phyloP scores from a whole-genome alignment of 2,113 vertebrate species.

The Microtus montanus region DNA sequence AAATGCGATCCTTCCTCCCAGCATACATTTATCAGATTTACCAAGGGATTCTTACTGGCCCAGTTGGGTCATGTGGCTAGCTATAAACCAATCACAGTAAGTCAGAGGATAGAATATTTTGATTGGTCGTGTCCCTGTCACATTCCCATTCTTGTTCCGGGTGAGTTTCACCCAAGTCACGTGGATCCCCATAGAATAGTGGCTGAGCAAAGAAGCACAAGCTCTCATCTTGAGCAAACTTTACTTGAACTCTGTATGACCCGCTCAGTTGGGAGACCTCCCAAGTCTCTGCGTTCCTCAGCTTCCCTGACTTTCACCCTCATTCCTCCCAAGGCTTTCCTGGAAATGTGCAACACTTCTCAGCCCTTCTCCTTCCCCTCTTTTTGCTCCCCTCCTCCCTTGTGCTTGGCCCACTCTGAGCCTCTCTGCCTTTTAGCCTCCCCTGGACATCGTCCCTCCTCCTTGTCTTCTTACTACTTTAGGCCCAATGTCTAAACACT shows the following conservation, averaged over 20 bases:
- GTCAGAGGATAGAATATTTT: not conserved
- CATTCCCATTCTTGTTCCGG: not conserved
- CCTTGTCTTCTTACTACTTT: not conserved
- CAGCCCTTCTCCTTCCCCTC: no score
- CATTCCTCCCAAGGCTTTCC: not conserved
- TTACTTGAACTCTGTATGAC: not conserved
- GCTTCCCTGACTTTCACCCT: not conserved
- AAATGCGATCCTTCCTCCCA: not conserved
- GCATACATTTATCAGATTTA: not conserved
- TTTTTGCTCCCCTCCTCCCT: not conserved
- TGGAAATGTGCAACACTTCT: not conserved
- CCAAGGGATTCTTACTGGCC: not conserved
- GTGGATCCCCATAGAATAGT: not conserved
- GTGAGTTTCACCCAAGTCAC: not conserved
- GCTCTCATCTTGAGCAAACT: not conserved
- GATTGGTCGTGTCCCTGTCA: not conserved
- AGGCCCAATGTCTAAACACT: not conserved
- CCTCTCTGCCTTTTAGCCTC: not conserved
- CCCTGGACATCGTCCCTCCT: not conserved
- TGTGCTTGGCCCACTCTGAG: not conserved
- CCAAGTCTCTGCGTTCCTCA: not conserved
- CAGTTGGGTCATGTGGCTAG: not conserved
- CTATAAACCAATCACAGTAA: not conserved
- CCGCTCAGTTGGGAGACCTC: not conserved
- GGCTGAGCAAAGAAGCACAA: not conserved